phyloP scores from a whole-genome alignment of 2,888 invertebrate genomes.

The Meganola albula region DNA sequence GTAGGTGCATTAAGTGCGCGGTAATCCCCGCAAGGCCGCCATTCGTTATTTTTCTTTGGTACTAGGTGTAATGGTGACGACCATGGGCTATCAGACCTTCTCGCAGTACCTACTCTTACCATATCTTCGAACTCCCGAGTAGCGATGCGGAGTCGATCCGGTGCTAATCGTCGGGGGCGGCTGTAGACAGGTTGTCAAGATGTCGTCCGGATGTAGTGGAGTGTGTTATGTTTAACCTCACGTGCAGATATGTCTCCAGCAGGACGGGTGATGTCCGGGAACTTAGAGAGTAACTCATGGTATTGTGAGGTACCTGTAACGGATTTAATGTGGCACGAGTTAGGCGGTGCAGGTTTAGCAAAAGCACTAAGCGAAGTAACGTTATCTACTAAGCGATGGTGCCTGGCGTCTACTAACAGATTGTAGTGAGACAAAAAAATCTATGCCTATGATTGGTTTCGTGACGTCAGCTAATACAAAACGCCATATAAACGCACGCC shows the following conservation, averaged over 20 bases:
- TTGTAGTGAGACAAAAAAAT: no score
- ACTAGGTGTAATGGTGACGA: background rate
- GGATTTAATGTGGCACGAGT: no score
- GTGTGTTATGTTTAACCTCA: background rate
- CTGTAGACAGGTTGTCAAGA: background rate
- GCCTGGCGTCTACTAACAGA: background rate
- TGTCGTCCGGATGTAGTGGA: no score
- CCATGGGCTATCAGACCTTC: background rate
- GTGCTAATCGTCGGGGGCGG: background rate
- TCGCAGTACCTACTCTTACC: background rate
- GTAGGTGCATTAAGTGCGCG: background rate
- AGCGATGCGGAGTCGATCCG: background rate
- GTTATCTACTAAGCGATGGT: background rate
- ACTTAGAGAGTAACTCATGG: background rate
- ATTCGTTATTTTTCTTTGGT: background rate
- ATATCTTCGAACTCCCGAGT: background rate
- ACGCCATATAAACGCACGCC: constrained; percentile 6
- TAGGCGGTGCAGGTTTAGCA: no score
- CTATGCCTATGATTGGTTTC: background rate
- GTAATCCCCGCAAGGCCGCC: constrained; percentile 1
- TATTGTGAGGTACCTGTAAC: background rate
- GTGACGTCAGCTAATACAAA: constrained; percentile 6
- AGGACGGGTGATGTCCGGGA: background rate
- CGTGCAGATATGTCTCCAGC: background rate
- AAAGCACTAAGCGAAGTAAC: background rate